Conservation (phyloP, 2,113 vertebrate species). For the Gallinago undulata region DNA sequence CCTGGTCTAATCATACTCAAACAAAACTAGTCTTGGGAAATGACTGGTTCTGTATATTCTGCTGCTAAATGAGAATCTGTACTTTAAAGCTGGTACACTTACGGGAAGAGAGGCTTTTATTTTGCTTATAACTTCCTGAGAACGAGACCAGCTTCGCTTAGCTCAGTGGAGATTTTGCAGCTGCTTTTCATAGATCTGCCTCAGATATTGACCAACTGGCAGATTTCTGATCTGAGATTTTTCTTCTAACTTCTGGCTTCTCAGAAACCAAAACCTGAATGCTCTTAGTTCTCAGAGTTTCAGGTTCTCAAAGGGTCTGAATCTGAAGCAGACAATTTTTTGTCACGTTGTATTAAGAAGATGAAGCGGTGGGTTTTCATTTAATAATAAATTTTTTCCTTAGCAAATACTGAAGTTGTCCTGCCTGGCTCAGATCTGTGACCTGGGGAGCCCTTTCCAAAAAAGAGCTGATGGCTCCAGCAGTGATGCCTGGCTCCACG, state of each 20-base stretch:
- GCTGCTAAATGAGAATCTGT: not conserved
- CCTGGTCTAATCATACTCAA: not conserved
- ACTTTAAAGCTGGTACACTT: not conserved
- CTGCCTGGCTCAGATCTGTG: not conserved
- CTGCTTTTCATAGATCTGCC: not conserved
- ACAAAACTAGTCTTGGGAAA: not conserved
- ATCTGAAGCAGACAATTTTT: not conserved
- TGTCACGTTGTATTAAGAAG: not conserved
- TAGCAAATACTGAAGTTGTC: not conserved
- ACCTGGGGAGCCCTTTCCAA: not conserved
- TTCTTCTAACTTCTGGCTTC: not conserved
- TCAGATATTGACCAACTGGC: not conserved
- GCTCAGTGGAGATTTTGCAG: not conserved
- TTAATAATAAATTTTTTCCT: not conserved
- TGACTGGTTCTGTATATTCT: rapidly evolving
- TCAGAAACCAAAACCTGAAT: not conserved
- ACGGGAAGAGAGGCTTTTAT: not conserved
- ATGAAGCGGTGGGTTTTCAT: not conserved
- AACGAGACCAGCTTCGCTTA: not conserved
- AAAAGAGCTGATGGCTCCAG: not conserved
- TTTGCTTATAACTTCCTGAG: not conserved
- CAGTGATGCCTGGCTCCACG: not conserved
- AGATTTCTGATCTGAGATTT: not conserved
- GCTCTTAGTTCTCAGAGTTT: not conserved
- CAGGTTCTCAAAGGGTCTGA: not conserved